Base-by-base conservation (phyloP, 2,113 vertebrate genomes). In the Piprites chloris region DNA sequence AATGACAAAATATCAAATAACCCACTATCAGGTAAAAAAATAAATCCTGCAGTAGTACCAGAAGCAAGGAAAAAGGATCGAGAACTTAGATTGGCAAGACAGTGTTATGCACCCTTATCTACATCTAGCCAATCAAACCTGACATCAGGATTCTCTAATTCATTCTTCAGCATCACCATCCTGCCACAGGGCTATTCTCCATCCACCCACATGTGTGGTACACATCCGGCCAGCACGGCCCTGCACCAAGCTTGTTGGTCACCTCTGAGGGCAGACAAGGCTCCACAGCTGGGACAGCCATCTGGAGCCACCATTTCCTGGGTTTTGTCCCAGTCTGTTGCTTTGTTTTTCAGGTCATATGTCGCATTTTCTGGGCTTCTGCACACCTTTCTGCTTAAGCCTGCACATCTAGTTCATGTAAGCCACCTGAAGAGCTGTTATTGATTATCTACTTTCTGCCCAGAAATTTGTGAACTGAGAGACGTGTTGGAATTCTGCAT, bases 171-270 rank as follows among this genome's bases (percentile, higher is more conserved):
- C n/a, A 53, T 12, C 14, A 12, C 14, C 3, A 1, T 14, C n/a
- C 58, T 73, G 62, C 5, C 1, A 1, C 41, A 42, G 39, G 30
- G 32, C 42, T 81, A 24, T 19, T 32, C 59, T 68, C 55, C 41
- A 14, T 11, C n/a, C 39, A 26, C 6, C 2, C 26, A 22, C 61
- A 26, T 2, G 0, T 0, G 39, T 5, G 26, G 46, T 63, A 35
- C 9, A 0, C 0, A 5, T 1, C 11, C 32, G 28, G 66, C 21
- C 77, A 74, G 55, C 46, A 5, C 17, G 37, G 73, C 56, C 30
- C 56, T 14, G 6, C 18, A 1, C 33, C 0, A 1, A 1, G 0
- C 27, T 18, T 2, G 2, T 3, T 49, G 33, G 16, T 27, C 42
- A 35, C 4, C 21, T 39, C 24, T 0, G 0, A 47, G 65, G 19